Evolutionary conservation across 2,113 vertebrate species (phyloP).

Genomic region (Protobothrops mucrosquamatus): DNA sequence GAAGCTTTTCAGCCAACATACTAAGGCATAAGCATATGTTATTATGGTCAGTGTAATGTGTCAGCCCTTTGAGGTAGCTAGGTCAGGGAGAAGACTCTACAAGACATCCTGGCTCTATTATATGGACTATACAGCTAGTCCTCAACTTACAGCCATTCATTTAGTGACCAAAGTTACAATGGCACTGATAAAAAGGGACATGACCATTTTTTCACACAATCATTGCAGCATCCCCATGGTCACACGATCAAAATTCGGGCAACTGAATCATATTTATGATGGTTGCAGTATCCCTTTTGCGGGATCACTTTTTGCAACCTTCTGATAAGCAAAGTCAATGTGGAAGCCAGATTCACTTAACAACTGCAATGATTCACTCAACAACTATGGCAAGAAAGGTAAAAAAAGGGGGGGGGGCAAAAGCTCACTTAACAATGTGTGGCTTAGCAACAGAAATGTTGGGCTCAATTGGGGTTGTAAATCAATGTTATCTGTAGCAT

Average conservation of each 20-base stretch:
- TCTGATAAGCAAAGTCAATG: not conserved
- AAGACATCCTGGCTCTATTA: too few species aligned
- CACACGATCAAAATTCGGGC: too few species aligned
- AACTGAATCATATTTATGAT: too few species aligned
- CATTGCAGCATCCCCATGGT: not conserved
- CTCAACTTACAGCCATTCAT: too few species aligned
- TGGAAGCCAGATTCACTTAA: too few species aligned
- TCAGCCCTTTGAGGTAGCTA: not conserved
- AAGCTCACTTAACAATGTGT: not conserved
- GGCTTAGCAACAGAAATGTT: not conserved
- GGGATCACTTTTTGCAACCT: not conserved
- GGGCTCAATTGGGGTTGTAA: too few species aligned
- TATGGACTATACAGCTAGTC: too few species aligned
- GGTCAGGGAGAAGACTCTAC: not conserved
- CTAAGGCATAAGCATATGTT: not conserved
- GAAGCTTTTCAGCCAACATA: not conserved
- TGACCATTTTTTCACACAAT: not conserved
- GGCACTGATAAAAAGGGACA: too few species aligned
- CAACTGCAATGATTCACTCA: not conserved
- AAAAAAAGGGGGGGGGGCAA: not conserved
- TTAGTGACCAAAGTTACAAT: too few species aligned
- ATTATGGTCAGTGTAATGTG: not conserved
- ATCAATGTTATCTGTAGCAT: too few species aligned
- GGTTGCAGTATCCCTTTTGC: too few species aligned
- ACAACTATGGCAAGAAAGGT: not conserved